A percentile compares a stretch with the other conserved stretches of the same genome.
Conservation (phyloP, 2,888 invertebrate species). For the Notodonta dromedarius region DNA sequence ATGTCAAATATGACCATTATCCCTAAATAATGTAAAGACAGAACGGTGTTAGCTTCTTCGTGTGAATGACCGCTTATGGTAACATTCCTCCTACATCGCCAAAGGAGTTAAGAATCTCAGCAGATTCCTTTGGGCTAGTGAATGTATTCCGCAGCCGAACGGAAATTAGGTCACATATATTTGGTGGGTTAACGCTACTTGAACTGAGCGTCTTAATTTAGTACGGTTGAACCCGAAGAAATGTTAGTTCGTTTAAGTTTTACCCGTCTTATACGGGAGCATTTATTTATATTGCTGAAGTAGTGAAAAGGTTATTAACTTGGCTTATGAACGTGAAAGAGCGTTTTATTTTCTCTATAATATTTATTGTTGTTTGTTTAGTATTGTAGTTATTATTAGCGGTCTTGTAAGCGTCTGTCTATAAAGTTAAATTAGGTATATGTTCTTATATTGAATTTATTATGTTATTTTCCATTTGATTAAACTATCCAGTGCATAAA, state of each 20-base stretch:
- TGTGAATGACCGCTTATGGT: no score
- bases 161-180: constrained; percentile 32
- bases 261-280: not conserved
- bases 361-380: constrained; percentile 1
- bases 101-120: not conserved
- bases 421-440: no score
- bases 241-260: constrained; percentile 21
- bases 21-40: no score
- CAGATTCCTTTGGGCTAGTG: constrained; percentile 22
- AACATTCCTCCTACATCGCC: no score
- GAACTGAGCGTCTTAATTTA: constrained; percentile 5
- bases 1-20: no score
- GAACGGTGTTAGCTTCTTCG: no score
- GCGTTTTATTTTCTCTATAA: not conserved
- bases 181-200: not conserved
- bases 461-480: no score
- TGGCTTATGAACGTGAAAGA: not conserved
- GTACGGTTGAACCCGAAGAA: not conserved
- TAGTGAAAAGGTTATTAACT: not conserved
- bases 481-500: no score
- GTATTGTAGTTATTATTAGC: not conserved
- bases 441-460: no score
- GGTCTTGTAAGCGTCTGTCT: no score
- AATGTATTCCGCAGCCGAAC: constrained; percentile 22
- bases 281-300: not conserved